Evolutionary conservation across 1,140 invertebrate species (phyloP).

Genomic region (Diorhabda sublineata): DNA sequence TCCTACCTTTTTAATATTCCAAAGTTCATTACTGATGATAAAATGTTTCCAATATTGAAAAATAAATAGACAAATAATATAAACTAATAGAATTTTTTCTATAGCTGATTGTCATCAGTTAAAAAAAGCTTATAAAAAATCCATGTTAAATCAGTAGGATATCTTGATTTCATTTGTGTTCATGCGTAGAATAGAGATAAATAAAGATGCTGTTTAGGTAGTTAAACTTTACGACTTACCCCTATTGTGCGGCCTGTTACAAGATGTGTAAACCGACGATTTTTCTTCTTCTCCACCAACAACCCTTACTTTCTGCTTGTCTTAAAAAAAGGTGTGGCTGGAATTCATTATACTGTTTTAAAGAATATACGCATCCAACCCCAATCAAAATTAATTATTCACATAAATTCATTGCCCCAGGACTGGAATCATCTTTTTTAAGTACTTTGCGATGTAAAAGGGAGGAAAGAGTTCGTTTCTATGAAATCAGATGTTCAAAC

Average conservation of each 20-base stretch:
- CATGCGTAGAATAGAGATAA: not conserved
- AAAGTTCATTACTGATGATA: too few relatives aligned
- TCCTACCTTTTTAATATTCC: too few relatives aligned
- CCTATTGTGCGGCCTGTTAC: slow-evolving; percentile 26
- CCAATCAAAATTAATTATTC: slow-evolving; percentile 17
- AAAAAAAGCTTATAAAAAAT: too few relatives aligned
- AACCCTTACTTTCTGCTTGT: slow-evolving; percentile 25
- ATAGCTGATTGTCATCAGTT: too few relatives aligned
- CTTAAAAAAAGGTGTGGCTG: slow-evolving; percentile 23
- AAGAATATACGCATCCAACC: slow-evolving; percentile 5
- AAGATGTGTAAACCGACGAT: slow-evolving; percentile 30
- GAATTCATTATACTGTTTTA: slow-evolving; percentile 12
- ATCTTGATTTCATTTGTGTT: too few relatives aligned
- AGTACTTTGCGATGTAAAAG: too few relatives aligned
- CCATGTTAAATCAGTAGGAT: too few relatives aligned
- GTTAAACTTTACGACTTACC: slow-evolving; percentile 17
- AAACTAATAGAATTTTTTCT: too few relatives aligned
- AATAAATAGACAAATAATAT: too few relatives aligned
- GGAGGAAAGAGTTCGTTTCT: too few relatives aligned
- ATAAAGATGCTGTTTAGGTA: slow-evolving; percentile 18
- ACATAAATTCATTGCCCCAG: slow-evolving; percentile 14
- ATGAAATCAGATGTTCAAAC: too few relatives aligned
- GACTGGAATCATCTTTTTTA: not conserved
- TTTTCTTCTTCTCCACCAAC: slow-evolving; percentile 28
- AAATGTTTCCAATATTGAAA: too few relatives aligned